These are phyloP conservation scores for Leucosticte australis DNA, from an alignment of 2,113 vertebrate species.

Conservation along the genomic window DNA sequence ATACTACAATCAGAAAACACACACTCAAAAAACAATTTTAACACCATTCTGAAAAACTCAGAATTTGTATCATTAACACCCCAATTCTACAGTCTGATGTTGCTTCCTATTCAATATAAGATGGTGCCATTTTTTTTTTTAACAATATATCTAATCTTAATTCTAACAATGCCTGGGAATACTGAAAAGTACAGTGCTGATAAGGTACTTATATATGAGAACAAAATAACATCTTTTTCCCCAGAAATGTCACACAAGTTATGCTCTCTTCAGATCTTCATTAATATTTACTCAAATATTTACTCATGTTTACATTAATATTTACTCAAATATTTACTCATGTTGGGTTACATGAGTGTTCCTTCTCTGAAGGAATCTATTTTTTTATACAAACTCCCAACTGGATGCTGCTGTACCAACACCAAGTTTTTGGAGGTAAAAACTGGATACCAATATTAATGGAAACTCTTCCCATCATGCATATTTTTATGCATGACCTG, in stretches of 20 bases:
- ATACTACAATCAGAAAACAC: background rate
- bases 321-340: no score
- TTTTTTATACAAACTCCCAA: background rate
- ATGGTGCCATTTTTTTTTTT: background rate
- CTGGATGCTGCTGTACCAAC: background rate
- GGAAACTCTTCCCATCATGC: background rate
- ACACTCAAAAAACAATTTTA: background rate
- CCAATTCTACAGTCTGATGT: background rate
- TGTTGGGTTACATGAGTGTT: background rate
- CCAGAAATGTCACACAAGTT: background rate
- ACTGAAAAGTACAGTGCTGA: background rate
- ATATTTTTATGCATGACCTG: background rate
- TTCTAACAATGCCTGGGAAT: background rate
- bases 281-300: background rate
- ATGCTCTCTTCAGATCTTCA: background rate
- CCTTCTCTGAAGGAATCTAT: background rate
- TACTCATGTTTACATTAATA: background rate
- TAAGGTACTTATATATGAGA: background rate
- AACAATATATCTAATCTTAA: background rate
- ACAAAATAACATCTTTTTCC: background rate
- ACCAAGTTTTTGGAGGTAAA: background rate
- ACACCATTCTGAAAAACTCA: background rate
- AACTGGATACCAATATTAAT: background rate
- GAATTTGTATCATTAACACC: background rate
- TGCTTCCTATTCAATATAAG: background rate